Conservation (phyloP, 2,797 vertebrate species). For the Streptopelia turtur region DNA sequence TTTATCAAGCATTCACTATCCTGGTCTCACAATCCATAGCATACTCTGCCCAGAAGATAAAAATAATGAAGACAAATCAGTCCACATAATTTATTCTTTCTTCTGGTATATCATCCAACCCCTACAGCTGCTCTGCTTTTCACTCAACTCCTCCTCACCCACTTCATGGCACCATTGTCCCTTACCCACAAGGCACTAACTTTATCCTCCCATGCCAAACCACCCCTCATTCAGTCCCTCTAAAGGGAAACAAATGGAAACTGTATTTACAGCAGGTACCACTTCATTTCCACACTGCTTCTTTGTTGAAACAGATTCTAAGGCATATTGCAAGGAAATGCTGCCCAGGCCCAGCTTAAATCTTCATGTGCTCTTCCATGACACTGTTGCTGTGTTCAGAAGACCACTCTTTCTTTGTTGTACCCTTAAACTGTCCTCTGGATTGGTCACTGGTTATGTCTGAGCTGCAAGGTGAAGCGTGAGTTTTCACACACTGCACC, state of each 20-base stretch:
- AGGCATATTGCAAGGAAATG: not conserved
- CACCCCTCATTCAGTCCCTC: not conserved
- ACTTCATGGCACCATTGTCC: not conserved
- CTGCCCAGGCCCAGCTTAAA: not conserved
- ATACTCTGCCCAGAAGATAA: not conserved
- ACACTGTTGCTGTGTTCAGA: not conserved
- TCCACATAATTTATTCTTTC: not conserved
- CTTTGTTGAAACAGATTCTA: not conserved
- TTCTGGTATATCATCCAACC: not conserved
- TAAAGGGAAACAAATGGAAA: not conserved
- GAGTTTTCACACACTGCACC: not conserved
- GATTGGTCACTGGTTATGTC: not conserved
- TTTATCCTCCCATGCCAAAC: not conserved
- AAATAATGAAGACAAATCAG: not conserved
- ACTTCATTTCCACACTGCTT: not conserved
- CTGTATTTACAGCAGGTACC: not conserved
- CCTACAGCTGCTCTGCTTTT: not conserved
- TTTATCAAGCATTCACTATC: not conserved
- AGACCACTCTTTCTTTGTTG: not conserved
- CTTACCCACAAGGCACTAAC: not conserved
- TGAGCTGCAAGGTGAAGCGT: not conserved
- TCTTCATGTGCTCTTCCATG: accelerated
- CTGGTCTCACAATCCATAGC: not conserved
- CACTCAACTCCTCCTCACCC: not conserved
- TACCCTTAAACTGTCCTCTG: not conserved